These are phyloP conservation scores for Lipophrys pholis DNA, from an alignment of 2,113 vertebrate genomes.

Conservation along the genomic window DNA sequence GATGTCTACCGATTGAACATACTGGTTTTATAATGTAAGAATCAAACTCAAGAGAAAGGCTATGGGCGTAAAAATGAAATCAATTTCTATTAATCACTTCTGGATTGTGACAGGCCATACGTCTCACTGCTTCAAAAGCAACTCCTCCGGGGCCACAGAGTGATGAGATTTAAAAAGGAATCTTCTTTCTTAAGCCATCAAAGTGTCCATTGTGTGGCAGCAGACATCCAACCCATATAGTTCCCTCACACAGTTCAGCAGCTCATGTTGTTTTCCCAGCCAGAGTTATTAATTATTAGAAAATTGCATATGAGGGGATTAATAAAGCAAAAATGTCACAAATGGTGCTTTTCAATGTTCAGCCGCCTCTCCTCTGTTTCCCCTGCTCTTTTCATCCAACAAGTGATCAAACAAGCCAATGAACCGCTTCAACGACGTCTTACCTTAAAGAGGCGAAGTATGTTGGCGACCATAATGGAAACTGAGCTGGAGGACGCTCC, in stretches of 20 bases:
- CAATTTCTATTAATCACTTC: slow-evolving; percentile 64
- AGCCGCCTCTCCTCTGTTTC: neutral
- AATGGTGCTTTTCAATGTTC: neutral
- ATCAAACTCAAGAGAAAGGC: slow-evolving; percentile 28
- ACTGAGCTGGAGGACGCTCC: slow-evolving; percentile 97
- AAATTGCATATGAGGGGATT: slow-evolving; percentile 18
- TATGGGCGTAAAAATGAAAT: slow-evolving; percentile 48
- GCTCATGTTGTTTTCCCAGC: slow-evolving; percentile 19
- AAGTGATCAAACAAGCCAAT: neutral
- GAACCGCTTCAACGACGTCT: slow-evolving; percentile 12
- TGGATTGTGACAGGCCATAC: slow-evolving; percentile 59
- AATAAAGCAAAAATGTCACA: slow-evolving; percentile 24
- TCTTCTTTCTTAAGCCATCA: slow-evolving; percentile 54
- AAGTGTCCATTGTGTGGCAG: slow-evolving; percentile 52
- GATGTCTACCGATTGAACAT: slow-evolving; percentile 30
- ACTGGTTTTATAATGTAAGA: slow-evolving; percentile 24
- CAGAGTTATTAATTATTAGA: slow-evolving; percentile 45
- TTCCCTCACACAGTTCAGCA: slow-evolving; percentile 21
- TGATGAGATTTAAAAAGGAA: slow-evolving; percentile 59
- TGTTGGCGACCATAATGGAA: slow-evolving; percentile 99
- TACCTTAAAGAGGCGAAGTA: slow-evolving; percentile 97
- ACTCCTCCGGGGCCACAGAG: slow-evolving; percentile 56
- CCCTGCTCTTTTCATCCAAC: neutral
- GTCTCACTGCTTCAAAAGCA: slow-evolving; percentile 68
- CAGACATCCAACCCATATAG: slow-evolving; percentile 28